These are phyloP conservation scores for Acanthococcus lagerstroemiae DNA, from an alignment of 2,888 invertebrate genomes.

Conservation along the genomic window DNA sequence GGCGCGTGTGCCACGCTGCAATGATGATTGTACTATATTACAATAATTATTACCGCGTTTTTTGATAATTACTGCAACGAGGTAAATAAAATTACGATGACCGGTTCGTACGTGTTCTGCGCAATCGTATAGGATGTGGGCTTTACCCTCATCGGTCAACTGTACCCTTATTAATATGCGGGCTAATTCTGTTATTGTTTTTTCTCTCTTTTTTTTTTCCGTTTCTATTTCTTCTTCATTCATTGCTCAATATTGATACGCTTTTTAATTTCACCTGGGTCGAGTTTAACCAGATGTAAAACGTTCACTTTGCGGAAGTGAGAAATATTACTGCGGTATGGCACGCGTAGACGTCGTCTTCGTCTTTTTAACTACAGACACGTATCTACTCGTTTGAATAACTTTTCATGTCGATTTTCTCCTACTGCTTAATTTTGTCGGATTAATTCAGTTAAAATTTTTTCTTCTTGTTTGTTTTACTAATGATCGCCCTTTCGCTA, in stretches of 20 bases:
- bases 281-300: slow-evolving; percentile 1
- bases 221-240: neutral
- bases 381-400: no score
- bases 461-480: no score
- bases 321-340: slow-evolving; percentile 6
- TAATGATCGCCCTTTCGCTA: no score
- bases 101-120: neutral
- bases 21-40: neutral
- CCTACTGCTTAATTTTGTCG: no score
- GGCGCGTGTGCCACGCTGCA: neutral
- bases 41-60: neutral
- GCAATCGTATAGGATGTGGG: slow-evolving; percentile 13
- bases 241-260: slow-evolving; percentile 21
- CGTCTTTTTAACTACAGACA: no score
- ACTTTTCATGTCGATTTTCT: no score
- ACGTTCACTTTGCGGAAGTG: slow-evolving; percentile 10
- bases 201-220: neutral
- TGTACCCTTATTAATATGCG: slow-evolving; percentile 16
- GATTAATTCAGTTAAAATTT: no score
- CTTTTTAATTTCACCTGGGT: slow-evolving; percentile 28
- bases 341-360: slow-evolving; percentile 7
- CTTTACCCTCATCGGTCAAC: slow-evolving; percentile 15
- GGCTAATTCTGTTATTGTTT: neutral
- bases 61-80: neutral
- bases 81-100: neutral